Evolutionary conservation across 2,888 invertebrate genomes (phyloP), one percentile per base, ranked within the genome.

Genomic region (Temnothorax rugatulus): DNA sequence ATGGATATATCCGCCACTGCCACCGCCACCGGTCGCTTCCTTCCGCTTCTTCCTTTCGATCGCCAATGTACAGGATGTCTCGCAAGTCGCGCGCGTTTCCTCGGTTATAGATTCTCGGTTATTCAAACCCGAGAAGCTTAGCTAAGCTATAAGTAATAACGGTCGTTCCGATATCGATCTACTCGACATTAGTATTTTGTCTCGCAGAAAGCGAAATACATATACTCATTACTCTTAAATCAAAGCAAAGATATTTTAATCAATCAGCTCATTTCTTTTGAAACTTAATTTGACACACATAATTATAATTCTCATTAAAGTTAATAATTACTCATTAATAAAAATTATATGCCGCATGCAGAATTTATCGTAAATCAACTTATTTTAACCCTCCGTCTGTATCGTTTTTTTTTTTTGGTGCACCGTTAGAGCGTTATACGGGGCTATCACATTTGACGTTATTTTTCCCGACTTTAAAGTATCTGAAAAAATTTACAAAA

Each of bases 1-100:
- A 87, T 85, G 87, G 79, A 85, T 86, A 84, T 81, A n/a, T n/a
- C n/a, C n/a, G n/a, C n/a, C n/a, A n/a, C 86, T 86, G 52, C 25
- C 25, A 50, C 21, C n/a, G 41, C 63, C 77, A 86, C 77, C 82
- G 76, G 63, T 87, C 84, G 85, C 83, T 74, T 75, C 84, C 84
- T 81, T 61, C 82, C 68, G 76, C 61, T 82, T 61, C 83, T 74
- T 69, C 63, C 64, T 63, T 41, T 44, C 63, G 21, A 38, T 84
- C 64, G 77, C 64, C 82, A 83, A 69, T 82, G 50, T 71, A 34
- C 18, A 47, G 69, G 44, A 79, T 29, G 21, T 59, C 9, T 38
- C 18, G 21, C 21, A 57, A 79, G 57, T 52, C 76, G 44, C 38
- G 18, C 44, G n/a, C 47, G 13, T 59, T 59, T 54, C 29, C 47